A percentile compares a stretch with the other conserved stretches of the same genome.
Conservation (phyloP, 1,140 invertebrate species). For the Microvelia longipes region DNA sequence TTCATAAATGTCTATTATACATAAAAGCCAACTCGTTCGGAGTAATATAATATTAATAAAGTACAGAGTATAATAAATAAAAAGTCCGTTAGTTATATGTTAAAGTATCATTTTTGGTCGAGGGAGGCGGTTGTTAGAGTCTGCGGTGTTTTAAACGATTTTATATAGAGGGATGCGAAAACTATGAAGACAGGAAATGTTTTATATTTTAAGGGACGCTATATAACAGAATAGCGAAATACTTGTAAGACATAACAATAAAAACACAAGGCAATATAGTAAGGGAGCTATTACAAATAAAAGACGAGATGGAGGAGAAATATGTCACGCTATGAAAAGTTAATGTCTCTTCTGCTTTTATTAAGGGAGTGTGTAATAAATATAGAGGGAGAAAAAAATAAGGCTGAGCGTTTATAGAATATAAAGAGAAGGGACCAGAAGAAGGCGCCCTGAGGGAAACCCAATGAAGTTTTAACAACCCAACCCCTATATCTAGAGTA, state of each 20-base stretch:
- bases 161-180: background rate
- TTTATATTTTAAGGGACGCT: background rate
- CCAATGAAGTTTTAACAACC: slow-evolving; percentile 1
- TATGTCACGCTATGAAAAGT: background rate
- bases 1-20: too few species aligned
- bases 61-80: too few species aligned
- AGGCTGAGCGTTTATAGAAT: background rate
- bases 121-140: background rate
- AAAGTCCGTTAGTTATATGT: background rate
- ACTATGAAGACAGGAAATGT: background rate
- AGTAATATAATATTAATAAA: too few species aligned
- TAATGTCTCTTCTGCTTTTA: background rate
- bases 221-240: background rate
- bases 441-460: background rate
- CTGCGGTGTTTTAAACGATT: background rate
- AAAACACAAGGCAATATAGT: background rate
- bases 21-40: too few species aligned
- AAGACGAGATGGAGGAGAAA: background rate
- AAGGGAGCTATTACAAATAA: background rate
- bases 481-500: background rate
- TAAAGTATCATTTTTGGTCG: background rate
- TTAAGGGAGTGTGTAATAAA: background rate
- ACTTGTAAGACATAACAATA: background rate
- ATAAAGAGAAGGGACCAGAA: background rate
- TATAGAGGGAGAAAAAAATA: background rate